A percentile compares a stretch with the other conserved stretches of the same genome.
Evolutionary conservation across 2,888 invertebrate genomes (phyloP).

Genomic region (Willowsia nigromaculata): DNA sequence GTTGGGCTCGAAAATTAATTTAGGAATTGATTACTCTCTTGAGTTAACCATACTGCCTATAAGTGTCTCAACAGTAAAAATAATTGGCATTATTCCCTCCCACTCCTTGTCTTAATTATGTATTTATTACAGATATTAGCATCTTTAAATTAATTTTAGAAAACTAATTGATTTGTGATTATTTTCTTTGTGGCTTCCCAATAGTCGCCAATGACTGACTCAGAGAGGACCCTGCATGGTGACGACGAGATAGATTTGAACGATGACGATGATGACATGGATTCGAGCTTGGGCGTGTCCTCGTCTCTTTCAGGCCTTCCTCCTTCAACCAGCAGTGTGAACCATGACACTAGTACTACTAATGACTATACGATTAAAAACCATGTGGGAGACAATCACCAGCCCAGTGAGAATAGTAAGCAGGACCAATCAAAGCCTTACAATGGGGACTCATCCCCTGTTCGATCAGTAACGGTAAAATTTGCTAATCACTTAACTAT

Average conservation of each 20-base stretch:
- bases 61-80: no score
- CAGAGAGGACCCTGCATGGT: slow-evolving; percentile 77
- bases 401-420: slow-evolving; percentile 20
- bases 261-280: slow-evolving; percentile 77
- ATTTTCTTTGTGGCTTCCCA: neutral
- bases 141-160: no score
- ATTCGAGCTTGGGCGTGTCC: slow-evolving; percentile 69
- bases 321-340: neutral
- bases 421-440: slow-evolving; percentile 73
- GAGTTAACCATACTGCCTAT: no score
- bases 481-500: no score
- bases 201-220: slow-evolving; percentile 78
- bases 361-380: slow-evolving; percentile 25
- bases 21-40: no score
- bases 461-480: slow-evolving; percentile 3
- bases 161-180: neutral
- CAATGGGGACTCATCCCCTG: slow-evolving; percentile 31
- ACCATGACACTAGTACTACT: slow-evolving; percentile 28
- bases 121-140: no score
- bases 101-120: no score
- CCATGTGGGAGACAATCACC: slow-evolving; percentile 51
- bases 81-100: no score
- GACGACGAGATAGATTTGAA: slow-evolving; percentile 77
- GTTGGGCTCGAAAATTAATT: no score
- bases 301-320: slow-evolving; percentile 54